Conservation (phyloP, 2,797 vertebrate genomes). For the Mastacembelus armatus region DNA sequence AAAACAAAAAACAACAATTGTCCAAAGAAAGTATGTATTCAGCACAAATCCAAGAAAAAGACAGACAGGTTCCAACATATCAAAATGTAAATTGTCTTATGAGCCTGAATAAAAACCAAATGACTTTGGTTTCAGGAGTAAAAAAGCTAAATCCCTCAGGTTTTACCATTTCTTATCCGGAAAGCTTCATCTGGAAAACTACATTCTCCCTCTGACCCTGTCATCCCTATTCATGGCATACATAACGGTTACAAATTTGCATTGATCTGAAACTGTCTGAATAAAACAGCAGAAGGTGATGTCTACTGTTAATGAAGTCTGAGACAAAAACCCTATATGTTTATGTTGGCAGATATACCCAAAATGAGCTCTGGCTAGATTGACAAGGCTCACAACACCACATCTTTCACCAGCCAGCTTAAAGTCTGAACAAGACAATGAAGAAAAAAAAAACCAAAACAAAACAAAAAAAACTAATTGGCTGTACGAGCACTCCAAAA, state of each 20-base stretch:
- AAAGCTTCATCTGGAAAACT: slow-evolving; percentile 52
- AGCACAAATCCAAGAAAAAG: slow-evolving; percentile 24
- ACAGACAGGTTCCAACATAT: slow-evolving; percentile 38
- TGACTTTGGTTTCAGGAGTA: slow-evolving; percentile 39
- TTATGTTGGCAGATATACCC: too few species aligned
- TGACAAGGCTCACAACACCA: too few species aligned
- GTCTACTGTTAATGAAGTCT: too few species aligned
- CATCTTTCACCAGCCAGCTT: too few species aligned
- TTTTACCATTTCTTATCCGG: slow-evolving; percentile 66
- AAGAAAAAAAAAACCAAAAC: too few species aligned
- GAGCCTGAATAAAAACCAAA: slow-evolving; percentile 33
- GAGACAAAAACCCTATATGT: too few species aligned
- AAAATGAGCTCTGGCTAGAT: too few species aligned
- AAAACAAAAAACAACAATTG: background rate
- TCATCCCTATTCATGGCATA: slow-evolving; percentile 36
- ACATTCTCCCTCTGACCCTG: slow-evolving; percentile 45
- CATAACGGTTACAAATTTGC: slow-evolving; percentile 82
- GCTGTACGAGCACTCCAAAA: too few species aligned
- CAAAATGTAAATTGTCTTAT: slow-evolving; percentile 21
- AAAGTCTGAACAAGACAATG: too few species aligned
- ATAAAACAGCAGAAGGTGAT: slow-evolving; percentile 43
- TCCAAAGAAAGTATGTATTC: too few species aligned
- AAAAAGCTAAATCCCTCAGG: slow-evolving; percentile 55
- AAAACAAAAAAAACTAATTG: too few species aligned
- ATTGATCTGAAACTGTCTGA: slow-evolving; percentile 70